Base-by-base conservation (phyloP, 2,113 vertebrate genomes). In the Lipophrys pholis region DNA sequence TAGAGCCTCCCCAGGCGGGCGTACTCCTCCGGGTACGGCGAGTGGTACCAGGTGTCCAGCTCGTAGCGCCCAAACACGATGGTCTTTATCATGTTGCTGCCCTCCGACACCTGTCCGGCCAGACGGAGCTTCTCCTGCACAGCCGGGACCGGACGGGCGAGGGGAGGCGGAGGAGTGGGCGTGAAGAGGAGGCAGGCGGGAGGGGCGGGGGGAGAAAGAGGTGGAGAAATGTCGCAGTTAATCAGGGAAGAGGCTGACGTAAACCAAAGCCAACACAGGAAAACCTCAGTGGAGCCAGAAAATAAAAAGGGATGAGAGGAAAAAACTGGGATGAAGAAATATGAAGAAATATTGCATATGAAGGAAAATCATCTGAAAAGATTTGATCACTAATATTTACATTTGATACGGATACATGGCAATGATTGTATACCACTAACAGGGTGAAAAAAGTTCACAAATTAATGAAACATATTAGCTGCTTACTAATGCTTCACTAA, bases 11-110 rank as follows among this genome's bases (percentile, higher is more conserved):
- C 97, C 73, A 99, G 92, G 1, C 97, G 95, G 1, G 97, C 97
- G 16, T 99, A 99, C 74, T 99, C 98, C 82, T 99, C 97, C 0
- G 98, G 97, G 81, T 99, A 99, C 0, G 98, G 97, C 1, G 98
- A 99, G 86, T 99, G 97, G 85, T 98, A 99, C 97, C 97, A 99
- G 6, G 98, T 99, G 69, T 99, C 97, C 76, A 99, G 91, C 90
- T 99, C 97, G 0, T 97, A 99, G 36, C 97, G 96, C 4, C 98
- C 98, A 15, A 99, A 97, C 51, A 97, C 95, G 0, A 99, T 99
- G 14, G 95, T 96, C 85, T 98, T 98, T 59, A 99, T 99, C 97
- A 99, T 99, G 85, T 99, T 98, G 89, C 95, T 96, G 73, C 97
- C 96, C 87, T 99, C 97, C 0, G 97, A 95, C 81, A 97, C 96